These are phyloP conservation scores for Yponomeuta plumbellus DNA, from an alignment of 2,888 invertebrate species.

Conservation along the genomic window DNA sequence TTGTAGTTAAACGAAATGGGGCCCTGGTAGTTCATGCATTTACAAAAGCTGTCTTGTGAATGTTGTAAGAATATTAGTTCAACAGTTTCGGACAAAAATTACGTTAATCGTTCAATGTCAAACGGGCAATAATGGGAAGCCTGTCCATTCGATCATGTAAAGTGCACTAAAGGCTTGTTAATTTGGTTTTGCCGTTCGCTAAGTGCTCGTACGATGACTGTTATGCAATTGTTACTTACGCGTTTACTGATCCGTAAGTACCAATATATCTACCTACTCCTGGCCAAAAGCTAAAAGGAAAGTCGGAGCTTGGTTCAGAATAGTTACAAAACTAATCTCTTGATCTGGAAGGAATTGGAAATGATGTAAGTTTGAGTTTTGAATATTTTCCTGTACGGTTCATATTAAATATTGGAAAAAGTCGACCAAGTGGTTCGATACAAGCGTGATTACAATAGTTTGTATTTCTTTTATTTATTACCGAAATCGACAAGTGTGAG, in stretches of 20 bases:
- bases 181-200: constrained; percentile 7
- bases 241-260: not conserved
- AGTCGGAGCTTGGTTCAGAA: too few relatives aligned
- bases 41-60: too few relatives aligned
- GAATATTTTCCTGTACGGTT: not conserved
- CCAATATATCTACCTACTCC: not conserved
- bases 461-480: not conserved
- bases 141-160: constrained; percentile 15
- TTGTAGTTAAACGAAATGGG: too few relatives aligned
- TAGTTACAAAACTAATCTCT: too few relatives aligned
- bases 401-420: too few relatives aligned
- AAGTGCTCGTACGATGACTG: not conserved
- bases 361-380: too few relatives aligned
- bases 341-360: too few relatives aligned
- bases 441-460: not conserved
- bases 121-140: constrained; percentile 23
- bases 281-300: too few relatives aligned
- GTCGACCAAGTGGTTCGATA: not conserved
- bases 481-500: not conserved
- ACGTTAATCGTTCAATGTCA: too few relatives aligned
- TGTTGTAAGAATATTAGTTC: too few relatives aligned
- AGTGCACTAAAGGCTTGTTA: constrained; percentile 13
- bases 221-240: not conserved
- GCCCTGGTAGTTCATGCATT: too few relatives aligned
- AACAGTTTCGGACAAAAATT: too few relatives aligned